Evolutionary conservation across 2,797 vertebrate genomes (phyloP).

Genomic region (Microctenopoma stevenorrisi): DNA sequence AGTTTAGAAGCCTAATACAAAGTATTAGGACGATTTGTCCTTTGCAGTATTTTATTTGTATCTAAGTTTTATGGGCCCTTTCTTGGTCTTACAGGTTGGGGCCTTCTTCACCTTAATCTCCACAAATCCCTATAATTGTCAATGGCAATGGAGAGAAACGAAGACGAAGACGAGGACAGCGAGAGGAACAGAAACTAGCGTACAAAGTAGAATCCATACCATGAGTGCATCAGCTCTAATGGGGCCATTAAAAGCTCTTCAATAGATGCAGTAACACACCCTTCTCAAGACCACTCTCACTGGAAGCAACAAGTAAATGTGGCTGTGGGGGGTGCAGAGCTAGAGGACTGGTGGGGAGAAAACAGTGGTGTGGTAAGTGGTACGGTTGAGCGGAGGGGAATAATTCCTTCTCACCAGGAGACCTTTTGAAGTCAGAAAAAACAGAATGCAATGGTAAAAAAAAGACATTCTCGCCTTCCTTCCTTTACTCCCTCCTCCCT

Average conservation of each 20-base stretch:
- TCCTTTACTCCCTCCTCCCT: slow-evolving; percentile 14
- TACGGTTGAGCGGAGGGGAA: slow-evolving; percentile 65
- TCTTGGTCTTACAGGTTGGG: slow-evolving; percentile 21
- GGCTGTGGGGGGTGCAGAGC: slow-evolving; percentile 41
- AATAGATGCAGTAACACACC: slow-evolving; percentile 10
- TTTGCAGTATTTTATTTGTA: slow-evolving; percentile 11
- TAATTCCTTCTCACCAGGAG: slow-evolving; percentile 70
- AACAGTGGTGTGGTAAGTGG: slow-evolving; percentile 43
- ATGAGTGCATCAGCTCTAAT: background rate
- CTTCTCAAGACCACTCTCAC: slow-evolving; percentile 43
- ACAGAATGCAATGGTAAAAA: slow-evolving; percentile 55
- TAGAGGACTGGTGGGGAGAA: slow-evolving; percentile 21
- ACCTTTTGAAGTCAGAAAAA: slow-evolving; percentile 74
- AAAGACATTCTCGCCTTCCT: slow-evolving; percentile 20
- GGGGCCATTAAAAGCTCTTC: slow-evolving; percentile 18
- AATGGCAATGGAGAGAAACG: background rate
- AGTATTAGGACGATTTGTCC: slow-evolving; percentile 13
- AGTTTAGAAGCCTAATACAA: slow-evolving; percentile 35
- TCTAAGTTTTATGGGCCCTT: slow-evolving; percentile 26
- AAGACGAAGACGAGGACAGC: slow-evolving; percentile 1
- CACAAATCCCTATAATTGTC: slow-evolving; percentile 7
- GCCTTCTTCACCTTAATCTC: slow-evolving; percentile 29
- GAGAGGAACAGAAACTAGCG: background rate
- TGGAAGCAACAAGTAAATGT: slow-evolving; percentile 31
- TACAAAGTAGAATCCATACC: background rate